These are phyloP conservation scores for Acanthiza pusilla DNA, from an alignment of 2,797 vertebrate species.

Conservation along the genomic window DNA sequence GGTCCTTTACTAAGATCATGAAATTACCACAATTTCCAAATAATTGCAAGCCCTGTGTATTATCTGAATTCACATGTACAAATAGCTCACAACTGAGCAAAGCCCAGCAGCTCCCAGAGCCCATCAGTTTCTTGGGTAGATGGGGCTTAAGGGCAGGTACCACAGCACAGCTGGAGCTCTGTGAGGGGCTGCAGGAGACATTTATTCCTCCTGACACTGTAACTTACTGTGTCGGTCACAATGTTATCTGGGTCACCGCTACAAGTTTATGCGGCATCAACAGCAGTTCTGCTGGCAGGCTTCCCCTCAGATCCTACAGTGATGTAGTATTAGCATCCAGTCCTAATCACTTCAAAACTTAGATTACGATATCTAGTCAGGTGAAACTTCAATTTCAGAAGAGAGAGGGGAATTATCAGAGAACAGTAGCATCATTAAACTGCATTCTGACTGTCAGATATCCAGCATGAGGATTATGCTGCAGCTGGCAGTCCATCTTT, in stretches of 20 bases:
- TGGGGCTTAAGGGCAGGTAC: slow-evolving; percentile 45
- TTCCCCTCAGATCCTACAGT: not conserved
- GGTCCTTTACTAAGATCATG: not conserved
- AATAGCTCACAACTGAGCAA: not conserved
- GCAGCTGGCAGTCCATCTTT: not conserved
- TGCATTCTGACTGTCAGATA: not conserved
- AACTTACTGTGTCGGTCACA: slow-evolving; percentile 57
- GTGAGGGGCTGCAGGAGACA: slow-evolving; percentile 10
- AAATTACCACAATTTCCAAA: not conserved
- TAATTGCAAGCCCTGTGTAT: not conserved
- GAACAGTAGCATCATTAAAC: not conserved
- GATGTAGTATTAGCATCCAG: not conserved
- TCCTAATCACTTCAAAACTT: not conserved
- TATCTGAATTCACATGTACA: not conserved
- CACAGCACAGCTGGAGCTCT: slow-evolving; percentile 45
- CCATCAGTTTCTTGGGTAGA: not conserved
- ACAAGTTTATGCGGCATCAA: not conserved
- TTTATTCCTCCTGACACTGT: slow-evolving; percentile 59
- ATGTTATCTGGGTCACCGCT: slow-evolving; percentile 54
- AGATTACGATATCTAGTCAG: not conserved
- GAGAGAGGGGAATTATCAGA: not conserved
- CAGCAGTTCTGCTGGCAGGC: not conserved
- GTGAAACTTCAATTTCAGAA: not conserved
- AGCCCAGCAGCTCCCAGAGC: not conserved
- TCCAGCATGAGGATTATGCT: not conserved